Conservation (phyloP, 2,888 invertebrate species). For the Caenorhabditis wallacei region DNA sequence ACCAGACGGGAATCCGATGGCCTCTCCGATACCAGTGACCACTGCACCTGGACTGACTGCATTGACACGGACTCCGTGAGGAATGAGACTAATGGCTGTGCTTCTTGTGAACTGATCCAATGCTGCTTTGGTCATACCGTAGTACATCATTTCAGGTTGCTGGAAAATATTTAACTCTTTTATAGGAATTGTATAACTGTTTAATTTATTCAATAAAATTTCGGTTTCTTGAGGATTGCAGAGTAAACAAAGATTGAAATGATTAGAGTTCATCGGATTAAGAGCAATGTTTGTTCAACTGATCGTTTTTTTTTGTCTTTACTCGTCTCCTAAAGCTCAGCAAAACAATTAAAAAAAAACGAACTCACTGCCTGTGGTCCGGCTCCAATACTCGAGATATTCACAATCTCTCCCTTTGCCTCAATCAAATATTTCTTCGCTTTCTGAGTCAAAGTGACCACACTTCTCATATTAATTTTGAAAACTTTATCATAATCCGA, state of each 20-base stretch:
- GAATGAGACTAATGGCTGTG: slow-evolving; percentile 36
- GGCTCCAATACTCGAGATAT: slow-evolving; percentile 40
- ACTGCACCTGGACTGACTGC: slow-evolving; percentile 41
- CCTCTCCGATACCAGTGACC: slow-evolving; percentile 29
- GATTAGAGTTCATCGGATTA: too few species aligned
- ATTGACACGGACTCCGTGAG: slow-evolving; percentile 52
- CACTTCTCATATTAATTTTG: slow-evolving; percentile 38
- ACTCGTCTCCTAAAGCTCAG: too few species aligned
- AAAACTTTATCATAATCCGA: slow-evolving; percentile 28
- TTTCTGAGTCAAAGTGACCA: slow-evolving; percentile 50
- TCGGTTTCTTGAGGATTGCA: too few species aligned
- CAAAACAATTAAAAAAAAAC: too few species aligned
- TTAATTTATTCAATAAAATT: too few species aligned
- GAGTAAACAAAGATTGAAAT: too few species aligned
- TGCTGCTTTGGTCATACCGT: slow-evolving; percentile 44
- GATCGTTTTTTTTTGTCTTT: too few species aligned
- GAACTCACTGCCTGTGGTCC: slow-evolving; percentile 28
- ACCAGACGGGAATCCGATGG: slow-evolving; percentile 18
- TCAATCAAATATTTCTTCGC: slow-evolving; percentile 52
- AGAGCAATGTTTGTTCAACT: background rate
- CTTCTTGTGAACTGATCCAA: slow-evolving; percentile 39
- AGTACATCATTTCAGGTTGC: slow-evolving; percentile 18
- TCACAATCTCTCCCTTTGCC: slow-evolving; percentile 59
- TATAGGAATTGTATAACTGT: too few species aligned
- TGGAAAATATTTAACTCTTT: background rate